These are phyloP conservation scores for Crenuchus spilurus DNA, from an alignment of 2,797 vertebrate genomes.

Conservation along the genomic window DNA sequence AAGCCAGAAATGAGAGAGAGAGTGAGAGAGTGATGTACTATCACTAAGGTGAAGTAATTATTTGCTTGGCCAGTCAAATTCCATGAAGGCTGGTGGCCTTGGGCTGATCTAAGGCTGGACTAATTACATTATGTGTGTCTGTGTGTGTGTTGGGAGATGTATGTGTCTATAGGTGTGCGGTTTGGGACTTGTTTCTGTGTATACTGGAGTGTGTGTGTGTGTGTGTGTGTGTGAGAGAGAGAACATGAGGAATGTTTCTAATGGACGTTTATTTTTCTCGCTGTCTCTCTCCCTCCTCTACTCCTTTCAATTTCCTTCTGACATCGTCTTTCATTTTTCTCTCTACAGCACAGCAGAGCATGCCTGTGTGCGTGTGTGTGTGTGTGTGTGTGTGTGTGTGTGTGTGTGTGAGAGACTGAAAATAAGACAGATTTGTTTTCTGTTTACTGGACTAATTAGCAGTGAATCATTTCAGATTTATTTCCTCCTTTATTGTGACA, in stretches of 20 bases:
- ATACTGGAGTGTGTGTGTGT: not conserved
- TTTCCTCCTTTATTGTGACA: too few species aligned
- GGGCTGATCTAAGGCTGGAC: not conserved
- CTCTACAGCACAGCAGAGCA: not conserved
- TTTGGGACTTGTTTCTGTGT: not conserved
- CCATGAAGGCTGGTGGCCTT: not conserved
- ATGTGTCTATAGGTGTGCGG: slow-evolving; percentile 37
- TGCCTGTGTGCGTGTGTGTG: not conserved
- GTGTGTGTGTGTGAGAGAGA: not conserved
- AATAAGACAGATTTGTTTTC: too few species aligned
- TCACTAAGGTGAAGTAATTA: slow-evolving; percentile 69
- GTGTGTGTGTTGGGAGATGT: slow-evolving; percentile 30
- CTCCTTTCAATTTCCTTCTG: not conserved
- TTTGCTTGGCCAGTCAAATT: slow-evolving; percentile 69
- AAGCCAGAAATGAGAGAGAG: too few species aligned
- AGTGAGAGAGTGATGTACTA: slow-evolving; percentile 4
- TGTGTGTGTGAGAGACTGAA: slow-evolving; percentile 38
- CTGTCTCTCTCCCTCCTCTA: not conserved
- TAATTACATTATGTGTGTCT: slow-evolving; percentile 29
- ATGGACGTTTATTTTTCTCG: not conserved
- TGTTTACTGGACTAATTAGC: too few species aligned
- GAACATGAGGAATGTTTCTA: not conserved
- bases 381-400: slow-evolving; percentile 3
- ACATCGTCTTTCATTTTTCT: not conserved
- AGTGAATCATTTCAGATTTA: too few species aligned